Evolutionary conservation across 2,113 vertebrate genomes (phyloP).

Genomic region (Sigmodon hispidus): DNA sequence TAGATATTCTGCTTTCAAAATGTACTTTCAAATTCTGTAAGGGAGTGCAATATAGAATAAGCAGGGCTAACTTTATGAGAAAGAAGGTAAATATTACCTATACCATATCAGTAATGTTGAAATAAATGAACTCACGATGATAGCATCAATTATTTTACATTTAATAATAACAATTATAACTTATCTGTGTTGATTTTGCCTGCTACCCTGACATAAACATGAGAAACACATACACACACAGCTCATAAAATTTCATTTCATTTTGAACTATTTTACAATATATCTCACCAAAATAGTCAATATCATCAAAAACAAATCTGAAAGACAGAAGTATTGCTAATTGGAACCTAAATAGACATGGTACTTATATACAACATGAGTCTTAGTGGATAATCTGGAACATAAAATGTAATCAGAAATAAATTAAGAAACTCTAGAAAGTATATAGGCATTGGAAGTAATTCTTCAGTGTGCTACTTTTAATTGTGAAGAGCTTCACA

Average conservation of each 20-base stretch:
- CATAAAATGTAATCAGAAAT: background rate
- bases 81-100: background rate
- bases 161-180: background rate
- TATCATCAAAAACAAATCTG: background rate
- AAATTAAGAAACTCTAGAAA: background rate
- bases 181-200: background rate
- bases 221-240: background rate
- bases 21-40: background rate
- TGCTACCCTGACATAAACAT: background rate
- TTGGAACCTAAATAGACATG: background rate
- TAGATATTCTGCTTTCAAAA: no score
- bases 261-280: background rate
- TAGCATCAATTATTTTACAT: background rate
- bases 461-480: background rate
- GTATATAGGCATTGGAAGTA: background rate
- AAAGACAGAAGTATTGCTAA: background rate
- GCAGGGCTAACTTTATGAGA: background rate
- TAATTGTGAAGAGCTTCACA: background rate
- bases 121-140: background rate
- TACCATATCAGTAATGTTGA: background rate
- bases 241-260: background rate
- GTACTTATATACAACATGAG: no score
- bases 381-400: background rate
- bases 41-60: background rate
- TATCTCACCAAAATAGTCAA: background rate